Conservation (phyloP, 2,113 vertebrate species). For the Saimiri boliviensis region DNA sequence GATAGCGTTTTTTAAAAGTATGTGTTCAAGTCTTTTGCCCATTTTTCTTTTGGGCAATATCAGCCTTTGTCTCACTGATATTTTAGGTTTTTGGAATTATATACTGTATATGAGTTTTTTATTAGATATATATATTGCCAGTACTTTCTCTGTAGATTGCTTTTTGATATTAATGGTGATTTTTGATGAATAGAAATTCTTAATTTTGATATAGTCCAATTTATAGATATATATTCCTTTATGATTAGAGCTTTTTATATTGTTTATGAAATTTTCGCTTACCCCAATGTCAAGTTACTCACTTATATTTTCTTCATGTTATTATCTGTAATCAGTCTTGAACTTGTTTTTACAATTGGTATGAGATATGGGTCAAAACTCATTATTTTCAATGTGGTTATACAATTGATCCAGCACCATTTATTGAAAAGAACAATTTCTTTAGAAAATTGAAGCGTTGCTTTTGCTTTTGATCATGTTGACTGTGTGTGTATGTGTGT, state of each 20-base stretch:
- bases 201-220: not conserved
- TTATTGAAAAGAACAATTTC: not conserved
- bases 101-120: not conserved
- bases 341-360: not conserved
- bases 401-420: not conserved
- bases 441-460: not conserved
- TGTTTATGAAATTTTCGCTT: not conserved
- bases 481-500: not conserved
- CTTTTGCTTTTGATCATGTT: not conserved
- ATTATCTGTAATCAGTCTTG: not conserved
- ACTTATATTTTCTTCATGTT: not conserved
- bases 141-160: not conserved
- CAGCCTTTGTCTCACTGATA: not conserved
- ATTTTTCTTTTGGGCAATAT: not conserved
- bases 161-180: constrained; percentile 1
- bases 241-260: not conserved
- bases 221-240: not conserved
- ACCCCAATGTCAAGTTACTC: not conserved
- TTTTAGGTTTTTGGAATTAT: not conserved
- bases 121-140: not conserved
- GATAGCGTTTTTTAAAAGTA: not conserved
- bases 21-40: not conserved
- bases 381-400: not conserved
- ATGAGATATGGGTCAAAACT: not conserved
- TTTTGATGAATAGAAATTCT: not conserved